A percentile compares a stretch with the other conserved stretches of the same genome.
Evolutionary conservation across 2,797 vertebrate species (phyloP).

Genomic region (Aeoliscus strigatus): DNA sequence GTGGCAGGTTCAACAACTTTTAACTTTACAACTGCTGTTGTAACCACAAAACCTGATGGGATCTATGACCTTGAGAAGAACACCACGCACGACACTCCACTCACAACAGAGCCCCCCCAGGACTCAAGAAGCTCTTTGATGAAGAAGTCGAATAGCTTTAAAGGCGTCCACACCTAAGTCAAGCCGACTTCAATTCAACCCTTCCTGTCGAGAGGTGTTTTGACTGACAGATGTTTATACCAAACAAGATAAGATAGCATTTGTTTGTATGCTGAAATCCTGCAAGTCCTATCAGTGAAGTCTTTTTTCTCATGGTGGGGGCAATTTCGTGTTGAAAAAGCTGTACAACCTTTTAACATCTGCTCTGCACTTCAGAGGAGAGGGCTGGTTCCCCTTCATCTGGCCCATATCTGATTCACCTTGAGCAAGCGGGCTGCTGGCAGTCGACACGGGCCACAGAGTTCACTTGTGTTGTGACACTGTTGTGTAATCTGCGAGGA

Average conservation of each 20-base stretch:
- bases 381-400: constrained; percentile 55
- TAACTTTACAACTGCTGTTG: no score
- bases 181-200: no score
- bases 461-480: constrained; percentile 52
- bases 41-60: no score
- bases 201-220: constrained; percentile 3
- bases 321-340: constrained; percentile 31
- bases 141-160: no score
- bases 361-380: constrained; percentile 43
- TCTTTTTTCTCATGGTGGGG: constrained; percentile 42
- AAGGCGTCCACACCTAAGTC: no score
- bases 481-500: constrained; percentile 66
- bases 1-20: no score
- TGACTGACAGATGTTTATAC: constrained; percentile 35
- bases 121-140: no score
- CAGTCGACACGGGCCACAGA: constrained; percentile 40
- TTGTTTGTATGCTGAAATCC: no score
- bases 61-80: no score
- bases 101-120: no score
- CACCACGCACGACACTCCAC: no score
- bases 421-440: constrained; percentile 62
- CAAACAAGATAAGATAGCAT: constrained; percentile 29
- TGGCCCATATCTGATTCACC: constrained; percentile 69
- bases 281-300: no score
- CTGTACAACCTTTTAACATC: constrained; percentile 52